Evolutionary conservation across 2,797 vertebrate genomes (phyloP).

Genomic region (Eidolon dupreanum): DNA sequence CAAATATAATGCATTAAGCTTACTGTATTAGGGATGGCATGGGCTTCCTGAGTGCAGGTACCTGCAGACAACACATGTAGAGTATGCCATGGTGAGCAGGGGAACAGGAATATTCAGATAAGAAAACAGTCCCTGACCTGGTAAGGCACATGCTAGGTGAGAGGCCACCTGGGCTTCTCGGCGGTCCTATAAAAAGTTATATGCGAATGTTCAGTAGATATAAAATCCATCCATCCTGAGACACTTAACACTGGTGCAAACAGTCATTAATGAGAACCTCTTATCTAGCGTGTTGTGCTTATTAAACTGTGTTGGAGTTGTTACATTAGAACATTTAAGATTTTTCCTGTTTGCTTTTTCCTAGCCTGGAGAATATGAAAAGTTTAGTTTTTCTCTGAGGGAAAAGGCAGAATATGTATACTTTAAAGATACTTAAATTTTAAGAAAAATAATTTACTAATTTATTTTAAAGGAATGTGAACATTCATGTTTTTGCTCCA

Average conservation of each 20-base stretch:
- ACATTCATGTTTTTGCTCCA: not conserved
- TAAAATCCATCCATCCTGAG: not conserved
- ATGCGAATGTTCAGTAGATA: not conserved
- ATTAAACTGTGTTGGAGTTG: conserved; percentile 18
- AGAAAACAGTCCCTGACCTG: not conserved
- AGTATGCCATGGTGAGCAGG: not conserved
- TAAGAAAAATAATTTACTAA: not conserved
- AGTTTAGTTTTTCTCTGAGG: not conserved
- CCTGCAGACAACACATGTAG: not conserved
- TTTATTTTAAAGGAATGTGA: not conserved
- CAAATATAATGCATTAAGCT: not conserved
- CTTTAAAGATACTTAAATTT: conserved; percentile 33
- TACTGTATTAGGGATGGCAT: not conserved
- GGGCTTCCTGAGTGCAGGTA: not conserved
- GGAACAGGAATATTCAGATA: no score
- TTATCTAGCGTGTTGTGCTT: not conserved
- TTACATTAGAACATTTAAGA: not conserved
- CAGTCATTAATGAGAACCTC: not conserved
- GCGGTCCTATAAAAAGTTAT: not conserved
- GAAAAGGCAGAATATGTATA: not conserved
- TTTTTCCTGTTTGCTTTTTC: not conserved
- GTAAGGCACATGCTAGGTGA: not conserved
- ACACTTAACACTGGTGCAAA: not conserved
- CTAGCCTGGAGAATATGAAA: not conserved
- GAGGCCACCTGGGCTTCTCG: not conserved